Percentiles rank a stretch among this genome's conserved stretches.
phyloP scores from a whole-genome alignment of 2,113 vertebrate species.

The Tyrannus savana region DNA sequence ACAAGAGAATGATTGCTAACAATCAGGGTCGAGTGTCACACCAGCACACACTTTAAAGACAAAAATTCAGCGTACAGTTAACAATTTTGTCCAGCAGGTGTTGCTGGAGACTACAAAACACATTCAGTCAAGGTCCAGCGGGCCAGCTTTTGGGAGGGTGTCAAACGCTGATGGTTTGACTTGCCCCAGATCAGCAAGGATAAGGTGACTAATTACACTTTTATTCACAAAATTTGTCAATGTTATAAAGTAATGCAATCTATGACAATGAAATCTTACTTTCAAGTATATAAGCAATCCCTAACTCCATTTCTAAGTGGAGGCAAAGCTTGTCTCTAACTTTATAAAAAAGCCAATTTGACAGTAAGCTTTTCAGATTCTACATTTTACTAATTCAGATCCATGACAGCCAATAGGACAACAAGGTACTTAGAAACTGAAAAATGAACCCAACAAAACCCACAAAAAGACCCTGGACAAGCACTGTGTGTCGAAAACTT shows the following conservation, averaged over 20 bases:
- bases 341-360: neutral
- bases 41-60: neutral
- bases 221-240: neutral
- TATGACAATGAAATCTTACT: neutral
- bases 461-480: neutral
- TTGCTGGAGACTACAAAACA: constrained; percentile 40
- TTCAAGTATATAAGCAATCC: neutral
- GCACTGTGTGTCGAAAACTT: neutral
- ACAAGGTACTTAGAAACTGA: neutral
- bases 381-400: neutral
- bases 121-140: neutral
- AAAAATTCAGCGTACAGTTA: neutral
- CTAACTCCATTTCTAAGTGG: neutral
- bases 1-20: neutral
- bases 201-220: neutral
- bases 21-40: neutral
- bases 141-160: neutral
- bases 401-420: neutral
- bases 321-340: neutral
- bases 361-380: neutral
- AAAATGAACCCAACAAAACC: neutral
- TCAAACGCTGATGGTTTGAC: neutral
- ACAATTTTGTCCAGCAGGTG: constrained; percentile 39
- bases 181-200: neutral
- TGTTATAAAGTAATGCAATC: neutral